These are phyloP conservation scores for Tauraco hartlaubi DNA, from an alignment of 2,797 vertebrate genomes.

Conservation along the genomic window DNA sequence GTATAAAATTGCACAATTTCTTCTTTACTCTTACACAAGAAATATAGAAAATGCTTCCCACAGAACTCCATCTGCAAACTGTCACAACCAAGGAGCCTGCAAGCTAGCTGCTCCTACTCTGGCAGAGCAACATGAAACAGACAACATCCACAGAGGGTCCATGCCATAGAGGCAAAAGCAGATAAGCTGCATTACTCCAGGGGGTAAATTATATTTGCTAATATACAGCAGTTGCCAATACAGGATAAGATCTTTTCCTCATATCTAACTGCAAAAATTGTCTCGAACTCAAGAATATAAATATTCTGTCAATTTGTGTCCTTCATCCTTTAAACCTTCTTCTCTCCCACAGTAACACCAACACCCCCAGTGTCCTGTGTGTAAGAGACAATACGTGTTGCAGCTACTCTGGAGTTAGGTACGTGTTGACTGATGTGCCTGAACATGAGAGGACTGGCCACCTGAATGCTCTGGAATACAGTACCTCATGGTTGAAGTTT, in stretches of 20 bases:
- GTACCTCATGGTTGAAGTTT: not conserved
- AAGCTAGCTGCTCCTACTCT: not conserved
- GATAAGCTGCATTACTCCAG: not conserved
- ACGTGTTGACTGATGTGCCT: not conserved
- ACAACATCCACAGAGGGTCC: not conserved
- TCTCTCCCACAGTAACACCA: not conserved
- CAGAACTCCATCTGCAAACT: not conserved
- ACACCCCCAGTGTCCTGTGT: fast-evolving
- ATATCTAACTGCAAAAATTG: not conserved
- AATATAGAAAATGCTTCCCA: not conserved
- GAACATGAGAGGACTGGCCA: not conserved
- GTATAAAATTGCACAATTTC: not conserved
- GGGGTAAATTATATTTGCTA: not conserved
- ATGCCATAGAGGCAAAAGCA: not conserved
- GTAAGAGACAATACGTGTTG: not conserved
- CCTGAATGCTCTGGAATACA: not conserved
- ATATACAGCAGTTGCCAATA: not conserved
- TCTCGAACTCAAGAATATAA: not conserved
- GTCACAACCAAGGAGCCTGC: not conserved
- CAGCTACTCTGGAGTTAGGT: not conserved
- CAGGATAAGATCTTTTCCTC: not conserved
- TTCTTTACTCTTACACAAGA: not conserved
- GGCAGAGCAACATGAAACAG: not conserved
- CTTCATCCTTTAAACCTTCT: not conserved
- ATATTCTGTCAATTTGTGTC: not conserved